phyloP scores from a whole-genome alignment of 2,113 vertebrate genomes.

The Stegostoma tigrinum region DNA sequence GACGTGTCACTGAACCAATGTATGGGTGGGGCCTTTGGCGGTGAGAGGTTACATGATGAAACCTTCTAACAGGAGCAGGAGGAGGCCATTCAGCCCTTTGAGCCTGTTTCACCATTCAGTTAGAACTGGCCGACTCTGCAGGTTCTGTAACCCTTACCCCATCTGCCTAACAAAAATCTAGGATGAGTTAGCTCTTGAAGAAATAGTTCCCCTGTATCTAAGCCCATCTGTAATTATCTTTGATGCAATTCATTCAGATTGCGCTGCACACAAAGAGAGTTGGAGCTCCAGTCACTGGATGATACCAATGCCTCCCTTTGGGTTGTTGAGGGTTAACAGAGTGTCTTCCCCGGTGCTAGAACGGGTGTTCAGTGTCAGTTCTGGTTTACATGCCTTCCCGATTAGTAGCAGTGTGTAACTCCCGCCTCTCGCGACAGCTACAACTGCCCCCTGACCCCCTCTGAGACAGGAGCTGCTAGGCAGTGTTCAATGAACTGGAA shows the following conservation, averaged over 20 bases:
- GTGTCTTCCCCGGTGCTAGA: neutral
- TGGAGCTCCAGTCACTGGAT: neutral
- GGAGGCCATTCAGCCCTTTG: too few species aligned
- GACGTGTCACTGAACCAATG: too few species aligned
- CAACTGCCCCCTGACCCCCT: slow-evolving; percentile 25
- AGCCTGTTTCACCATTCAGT: too few species aligned
- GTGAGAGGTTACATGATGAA: too few species aligned
- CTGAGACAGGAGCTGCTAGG: neutral
- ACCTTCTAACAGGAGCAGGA: too few species aligned
- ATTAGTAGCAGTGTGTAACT: slow-evolving; percentile 29
- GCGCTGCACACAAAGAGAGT: neutral
- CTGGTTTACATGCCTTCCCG: slow-evolving; percentile 25
- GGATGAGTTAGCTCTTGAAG: neutral
- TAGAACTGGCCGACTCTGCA: too few species aligned
- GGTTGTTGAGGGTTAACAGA: slow-evolving; percentile 18
- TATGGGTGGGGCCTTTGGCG: too few species aligned
- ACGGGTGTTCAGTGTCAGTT: neutral
- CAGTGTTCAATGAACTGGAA: slow-evolving; percentile 27
- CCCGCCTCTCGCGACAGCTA: neutral
- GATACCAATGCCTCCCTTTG: neutral
- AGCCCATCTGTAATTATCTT: neutral
- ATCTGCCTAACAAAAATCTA: neutral
- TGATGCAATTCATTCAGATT: neutral
- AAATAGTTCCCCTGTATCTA: neutral
- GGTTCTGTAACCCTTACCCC: neutral